Percentiles rank a stretch among this genome's conserved stretches.
phyloP scores from a whole-genome alignment of 2,113 vertebrate genomes.

The Rhabdomys dilectus region DNA sequence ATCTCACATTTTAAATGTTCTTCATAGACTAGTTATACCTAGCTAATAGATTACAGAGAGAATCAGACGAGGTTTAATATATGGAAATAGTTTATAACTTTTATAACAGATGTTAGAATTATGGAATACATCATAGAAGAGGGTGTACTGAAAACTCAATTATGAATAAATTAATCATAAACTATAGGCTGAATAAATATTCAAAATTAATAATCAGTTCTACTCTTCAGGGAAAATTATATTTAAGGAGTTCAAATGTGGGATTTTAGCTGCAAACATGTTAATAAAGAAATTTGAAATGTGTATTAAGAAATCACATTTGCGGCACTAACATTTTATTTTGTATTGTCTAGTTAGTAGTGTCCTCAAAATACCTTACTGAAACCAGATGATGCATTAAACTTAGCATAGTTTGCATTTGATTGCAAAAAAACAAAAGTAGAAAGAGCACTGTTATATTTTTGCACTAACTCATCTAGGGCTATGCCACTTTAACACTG shows the following conservation, averaged over 20 bases:
- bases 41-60: conserved; percentile 26
- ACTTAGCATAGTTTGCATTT: conserved; percentile 49
- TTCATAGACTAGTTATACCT: neutral
- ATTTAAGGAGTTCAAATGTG: conserved; percentile 13
- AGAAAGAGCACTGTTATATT: conserved; percentile 55
- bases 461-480: conserved; percentile 68
- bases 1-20: conserved; percentile 7
- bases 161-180: neutral
- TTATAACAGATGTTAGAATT: neutral
- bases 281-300: conserved; percentile 30
- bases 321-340: neutral
- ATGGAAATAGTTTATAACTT: neutral
- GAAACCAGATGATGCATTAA: conserved; percentile 13
- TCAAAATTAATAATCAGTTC: neutral
- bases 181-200: neutral
- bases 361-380: conserved; percentile 39
- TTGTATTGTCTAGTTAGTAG: neutral
- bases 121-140: neutral
- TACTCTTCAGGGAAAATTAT: neutral
- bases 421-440: conserved; percentile 71
- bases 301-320: conserved; percentile 16
- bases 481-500: conserved; percentile 72
- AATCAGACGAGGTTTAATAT: neutral
- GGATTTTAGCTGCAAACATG: neutral
- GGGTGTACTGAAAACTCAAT: neutral